Evolutionary conservation across 2,113 vertebrate genomes (phyloP).

Genomic region (Stictonetta naevosa): DNA sequence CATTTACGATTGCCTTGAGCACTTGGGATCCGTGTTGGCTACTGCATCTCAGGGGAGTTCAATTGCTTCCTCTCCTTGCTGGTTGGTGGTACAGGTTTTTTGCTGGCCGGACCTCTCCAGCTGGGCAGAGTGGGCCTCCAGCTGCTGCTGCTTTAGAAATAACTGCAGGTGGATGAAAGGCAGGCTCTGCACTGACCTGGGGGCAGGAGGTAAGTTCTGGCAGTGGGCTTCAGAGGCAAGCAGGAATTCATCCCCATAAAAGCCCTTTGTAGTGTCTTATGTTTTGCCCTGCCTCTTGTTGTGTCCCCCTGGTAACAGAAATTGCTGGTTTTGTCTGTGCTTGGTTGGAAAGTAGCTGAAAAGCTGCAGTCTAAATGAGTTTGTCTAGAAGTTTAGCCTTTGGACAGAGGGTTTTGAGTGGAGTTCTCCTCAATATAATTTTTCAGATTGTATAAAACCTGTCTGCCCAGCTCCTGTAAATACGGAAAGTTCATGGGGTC

Average conservation of each 20-base stretch:
- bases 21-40: neutral
- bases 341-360: neutral
- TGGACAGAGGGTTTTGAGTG: neutral
- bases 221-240: neutral
- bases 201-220: neutral
- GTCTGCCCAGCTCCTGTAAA: neutral
- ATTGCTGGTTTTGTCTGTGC: neutral
- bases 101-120: neutral
- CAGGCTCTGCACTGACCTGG: neutral
- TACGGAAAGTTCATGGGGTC: neutral
- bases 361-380: neutral
- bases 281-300: neutral
- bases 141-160: neutral
- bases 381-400: neutral
- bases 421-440: neutral
- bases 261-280: neutral
- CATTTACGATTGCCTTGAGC: neutral
- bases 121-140: neutral
- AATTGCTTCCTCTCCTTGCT: neutral
- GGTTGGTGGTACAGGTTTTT: neutral
- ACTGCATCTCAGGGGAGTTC: neutral
- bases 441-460: neutral
- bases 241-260: neutral
- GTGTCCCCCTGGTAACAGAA: neutral
- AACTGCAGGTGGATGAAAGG: neutral